Base-by-base conservation (phyloP, 2,113 vertebrate genomes). In the Geococcyx californianus region DNA sequence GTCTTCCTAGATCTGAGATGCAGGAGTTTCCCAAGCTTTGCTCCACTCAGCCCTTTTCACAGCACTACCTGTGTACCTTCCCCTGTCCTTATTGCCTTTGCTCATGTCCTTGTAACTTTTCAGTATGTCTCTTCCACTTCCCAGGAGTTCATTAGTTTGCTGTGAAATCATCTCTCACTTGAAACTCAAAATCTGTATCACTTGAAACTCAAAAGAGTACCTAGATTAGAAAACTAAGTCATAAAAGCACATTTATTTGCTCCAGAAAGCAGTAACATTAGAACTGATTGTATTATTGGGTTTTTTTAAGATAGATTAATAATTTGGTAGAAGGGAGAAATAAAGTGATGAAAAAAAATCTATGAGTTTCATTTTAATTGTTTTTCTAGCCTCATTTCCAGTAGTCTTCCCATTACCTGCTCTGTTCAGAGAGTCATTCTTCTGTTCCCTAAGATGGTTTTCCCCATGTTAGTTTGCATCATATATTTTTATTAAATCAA, bases 401-500 rank as follows among this genome's bases (percentile, higher is more conserved):
- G 24, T 67, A 77, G 58, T 42, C 59, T 82, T 80, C 28, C 38
- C 33, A 70, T 81, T 88, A 93, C 64, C 75, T 93, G 33, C 55
- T 67, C 21, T 85, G 44, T 28, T 90, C 33, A 63, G 54, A 93
- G 67, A 47, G 52, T 77, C 10, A 47, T 77, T 82, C 52, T 76
- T 42, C 11, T 84, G 26, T 73, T 76, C 66, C 62, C 85, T 91
- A 66, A 85, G 69, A 56, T 69, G 42, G 51, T 94, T 90, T 93
- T 63, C 11, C 7, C 18, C 9, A 34, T 73, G 42, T 80, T 93
- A 84, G 83, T 84, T 93, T 91, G 87, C 67, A 91, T 92, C 55
- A 89, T 93, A 64, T 89, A 87, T 92, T 94, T 94, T 95, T 93
- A 88, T 91, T 85, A 93, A 94, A 76, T 76, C 70, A 93, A 91